Evolutionary conservation across 37 sponge, comb jelly and placozoan species (phyloP).

Genomic region (Ianthella basta): DNA sequence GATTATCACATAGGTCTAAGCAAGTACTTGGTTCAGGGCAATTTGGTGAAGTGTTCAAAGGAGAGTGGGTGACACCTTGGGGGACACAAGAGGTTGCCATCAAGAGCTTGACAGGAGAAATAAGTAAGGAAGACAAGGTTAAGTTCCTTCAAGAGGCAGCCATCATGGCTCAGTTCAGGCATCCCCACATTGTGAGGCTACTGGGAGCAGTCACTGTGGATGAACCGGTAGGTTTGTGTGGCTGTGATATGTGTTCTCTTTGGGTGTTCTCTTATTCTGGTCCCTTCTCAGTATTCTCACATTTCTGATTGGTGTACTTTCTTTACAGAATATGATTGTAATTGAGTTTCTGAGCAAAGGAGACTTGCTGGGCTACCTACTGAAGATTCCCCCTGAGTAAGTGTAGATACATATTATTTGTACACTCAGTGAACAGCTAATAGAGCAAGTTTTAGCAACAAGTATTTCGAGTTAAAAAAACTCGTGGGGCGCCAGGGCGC

Average conservation of each 20-base stretch:
- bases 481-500: too few relatives aligned
- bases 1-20: background rate
- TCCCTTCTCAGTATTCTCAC: background rate
- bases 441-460: too few relatives aligned
- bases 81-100: background rate
- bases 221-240: constrained; percentile 22
- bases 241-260: background rate
- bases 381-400: background rate
- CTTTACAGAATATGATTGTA: constrained; percentile 1
- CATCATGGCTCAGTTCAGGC: constrained; percentile 30
- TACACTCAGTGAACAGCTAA: too few relatives aligned
- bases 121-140: constrained; percentile 6
- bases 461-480: too few relatives aligned
- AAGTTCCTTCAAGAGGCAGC: constrained; percentile 30
- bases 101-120: background rate
- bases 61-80: background rate
- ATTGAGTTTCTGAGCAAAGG: constrained; percentile 7
- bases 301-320: background rate
- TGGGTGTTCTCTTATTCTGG: background rate
- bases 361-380: background rate
- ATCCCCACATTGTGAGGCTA: constrained; percentile 20
- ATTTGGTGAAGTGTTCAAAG: constrained; percentile 8
- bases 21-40: background rate
- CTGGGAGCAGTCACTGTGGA: constrained; percentile 33
- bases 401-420: background rate